Evolutionary conservation across 2,888 invertebrate species (phyloP), one percentile per base, ranked within the genome.

Genomic region (Disparrhopalites patrizii): DNA sequence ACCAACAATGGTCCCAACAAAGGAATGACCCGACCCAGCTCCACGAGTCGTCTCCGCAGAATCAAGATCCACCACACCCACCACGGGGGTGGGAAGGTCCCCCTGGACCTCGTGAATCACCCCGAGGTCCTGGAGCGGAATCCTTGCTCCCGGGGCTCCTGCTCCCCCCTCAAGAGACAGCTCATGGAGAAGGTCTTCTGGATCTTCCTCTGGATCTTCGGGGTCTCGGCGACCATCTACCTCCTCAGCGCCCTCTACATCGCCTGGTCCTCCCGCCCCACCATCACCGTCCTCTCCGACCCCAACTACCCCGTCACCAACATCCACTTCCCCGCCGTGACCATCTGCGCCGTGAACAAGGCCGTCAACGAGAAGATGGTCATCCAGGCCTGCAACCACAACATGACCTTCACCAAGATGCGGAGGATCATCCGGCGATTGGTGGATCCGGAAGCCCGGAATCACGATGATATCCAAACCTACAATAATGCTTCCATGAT

Each of bases 291-390:
- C 23, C 72, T 72, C 1, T 67, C 70, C 7, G 70, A 69, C 10
- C 72, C 74, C 20, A 74, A 74, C 57, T 72, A 66, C 54, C 74
- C 74, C 10, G 74, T 72, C 2, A 68, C 71, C 1, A 74, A 70
- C 52, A 68, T 74, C 4, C 61, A 68, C n/a, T 73, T 73, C 47
- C 73, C 73, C 33, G 71, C 73, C n/a, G 69, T 70, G 4, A 69
- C 68, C n/a, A 57, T 61, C 23, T 62, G 57, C 43, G 70, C 72
- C 0, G 73, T 73, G 1, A 72, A 73, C 36, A 73, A 73, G 55
- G 73, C 73, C 1, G 68, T 68, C 1, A 57, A 67, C 50, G 66
- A 66, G 40, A 66, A 66, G 38, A 52, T 66, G 62, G 56, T 66
- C 28, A 66, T 66, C 30, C 64, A 64, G 36, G 64, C 62, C 10